Conservation (phyloP, 2,113 vertebrate species). For the Ptyas mucosa region DNA sequence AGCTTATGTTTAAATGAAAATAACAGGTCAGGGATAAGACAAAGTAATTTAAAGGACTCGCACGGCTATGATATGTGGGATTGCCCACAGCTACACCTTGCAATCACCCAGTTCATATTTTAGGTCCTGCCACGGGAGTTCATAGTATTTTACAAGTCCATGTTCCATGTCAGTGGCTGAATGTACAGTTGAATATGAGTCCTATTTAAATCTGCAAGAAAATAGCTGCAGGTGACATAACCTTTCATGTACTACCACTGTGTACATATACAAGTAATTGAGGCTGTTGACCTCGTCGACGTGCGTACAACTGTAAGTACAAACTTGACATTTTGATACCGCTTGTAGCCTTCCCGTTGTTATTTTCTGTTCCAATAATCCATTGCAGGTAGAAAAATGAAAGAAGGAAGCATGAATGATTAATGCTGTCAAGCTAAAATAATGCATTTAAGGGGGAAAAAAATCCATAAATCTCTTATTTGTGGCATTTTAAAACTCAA, state of each 20-base stretch:
- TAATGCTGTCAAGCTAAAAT: constrained; percentile 99
- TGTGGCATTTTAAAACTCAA: constrained; percentile 94
- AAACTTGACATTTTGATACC: constrained; percentile 99
- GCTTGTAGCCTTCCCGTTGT: constrained; percentile 88
- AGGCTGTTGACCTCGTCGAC: constrained; percentile 98
- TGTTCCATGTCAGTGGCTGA: constrained; percentile 84
- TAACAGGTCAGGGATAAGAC: constrained; percentile 59
- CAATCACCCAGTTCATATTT: constrained; percentile 77
- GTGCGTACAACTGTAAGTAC: constrained; percentile 96
- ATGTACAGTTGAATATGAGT: constrained; percentile 77
- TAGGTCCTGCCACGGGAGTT: constrained; percentile 75
- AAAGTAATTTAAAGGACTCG: constrained; percentile 65
- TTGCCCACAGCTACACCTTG: constrained; percentile 75
- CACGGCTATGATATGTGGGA: constrained; percentile 47
- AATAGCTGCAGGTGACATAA: constrained; percentile 98
- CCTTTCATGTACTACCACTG: constrained; percentile 91
- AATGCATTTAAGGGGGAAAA: constrained; percentile 87
- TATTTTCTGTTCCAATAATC: constrained; percentile 99
- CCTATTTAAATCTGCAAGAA: constrained; percentile 87
- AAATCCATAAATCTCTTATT: constrained; percentile 97
- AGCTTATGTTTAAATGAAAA: constrained; percentile 66
- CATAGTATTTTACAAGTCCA: constrained; percentile 73
- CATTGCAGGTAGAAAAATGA: constrained; percentile 90
- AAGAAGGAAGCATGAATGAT: constrained; percentile 96
- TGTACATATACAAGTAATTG: constrained; percentile 99